A percentile compares a stretch with the other conserved stretches of the same genome.
Evolutionary conservation across 92 coral and sea anemone species (phyloP).

Genomic region (Paramuricea clavata): DNA sequence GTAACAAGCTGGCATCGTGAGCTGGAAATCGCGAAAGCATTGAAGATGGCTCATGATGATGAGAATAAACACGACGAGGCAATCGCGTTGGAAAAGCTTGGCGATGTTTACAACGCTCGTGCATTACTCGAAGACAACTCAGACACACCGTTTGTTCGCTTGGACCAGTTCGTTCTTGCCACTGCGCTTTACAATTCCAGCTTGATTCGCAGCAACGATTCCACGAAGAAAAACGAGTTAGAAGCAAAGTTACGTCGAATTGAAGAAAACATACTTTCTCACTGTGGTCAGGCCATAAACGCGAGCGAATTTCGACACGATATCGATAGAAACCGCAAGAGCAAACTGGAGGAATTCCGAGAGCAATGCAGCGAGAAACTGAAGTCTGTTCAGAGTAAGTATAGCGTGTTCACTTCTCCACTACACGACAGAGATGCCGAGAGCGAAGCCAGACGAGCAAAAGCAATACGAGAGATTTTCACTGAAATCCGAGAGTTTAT

Average conservation of each 20-base stretch:
- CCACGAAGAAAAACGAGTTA: slow-evolving; percentile 17
- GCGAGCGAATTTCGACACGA: slow-evolving; percentile 2
- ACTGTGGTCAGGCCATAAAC: slow-evolving; percentile 23
- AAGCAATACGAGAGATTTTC: neutral
- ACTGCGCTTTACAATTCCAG: slow-evolving; percentile 38
- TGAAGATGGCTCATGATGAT: slow-evolving; percentile 38
- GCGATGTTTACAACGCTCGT: slow-evolving; percentile 28
- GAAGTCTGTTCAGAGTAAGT: neutral
- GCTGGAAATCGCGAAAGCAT: slow-evolving; percentile 21
- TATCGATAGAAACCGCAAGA: slow-evolving; percentile 33
- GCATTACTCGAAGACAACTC: neutral
- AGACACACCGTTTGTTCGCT: neutral
- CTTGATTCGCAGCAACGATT: neutral
- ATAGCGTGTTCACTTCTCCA: slow-evolving; percentile 20
- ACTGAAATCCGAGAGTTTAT: slow-evolving; percentile 20
- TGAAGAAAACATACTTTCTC: slow-evolving; percentile 1
- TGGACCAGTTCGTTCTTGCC: slow-evolving; percentile 19
- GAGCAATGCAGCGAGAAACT: slow-evolving; percentile 23
- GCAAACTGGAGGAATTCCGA: slow-evolving; percentile 11
- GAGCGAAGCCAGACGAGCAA: slow-evolving; percentile 39
- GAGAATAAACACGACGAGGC: slow-evolving; percentile 41
- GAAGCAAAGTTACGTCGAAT: slow-evolving; percentile 7
- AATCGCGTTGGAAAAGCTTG: slow-evolving; percentile 26
- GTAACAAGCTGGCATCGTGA: slow-evolving; percentile 35
- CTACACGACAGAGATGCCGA: slow-evolving; percentile 6